phyloP scores from a whole-genome alignment of 2,888 invertebrate genomes.

The Corythucha ciliata region DNA sequence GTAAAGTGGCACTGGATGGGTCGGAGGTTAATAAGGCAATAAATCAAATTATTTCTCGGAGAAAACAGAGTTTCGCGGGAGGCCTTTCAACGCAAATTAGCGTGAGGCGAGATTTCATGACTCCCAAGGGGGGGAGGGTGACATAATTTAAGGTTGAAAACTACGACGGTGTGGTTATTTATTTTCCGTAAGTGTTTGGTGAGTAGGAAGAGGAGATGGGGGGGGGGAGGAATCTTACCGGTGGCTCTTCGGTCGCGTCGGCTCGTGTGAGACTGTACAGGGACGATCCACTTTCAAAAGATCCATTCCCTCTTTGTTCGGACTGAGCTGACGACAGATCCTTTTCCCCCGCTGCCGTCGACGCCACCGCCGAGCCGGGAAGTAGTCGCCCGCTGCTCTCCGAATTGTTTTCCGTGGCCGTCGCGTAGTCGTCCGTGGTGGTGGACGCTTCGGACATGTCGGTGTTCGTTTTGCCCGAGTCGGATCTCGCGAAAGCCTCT shows the following conservation, averaged over 20 bases:
- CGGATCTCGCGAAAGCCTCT: constrained; percentile 33
- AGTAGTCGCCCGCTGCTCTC: constrained; percentile 35
- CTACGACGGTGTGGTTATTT: no score
- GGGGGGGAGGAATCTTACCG: constrained; percentile 32
- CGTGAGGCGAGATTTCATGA: no score
- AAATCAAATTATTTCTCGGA: no score
- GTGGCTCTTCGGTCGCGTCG: constrained; percentile 45
- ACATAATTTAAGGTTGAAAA: background rate
- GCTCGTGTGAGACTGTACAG: constrained; percentile 66
- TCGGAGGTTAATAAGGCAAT: no score
- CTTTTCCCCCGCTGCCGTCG: no score
- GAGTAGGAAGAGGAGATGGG: background rate
- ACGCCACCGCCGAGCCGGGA: constrained; percentile 27
- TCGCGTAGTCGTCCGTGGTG: constrained; percentile 78
- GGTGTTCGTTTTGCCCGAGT: constrained; percentile 38
- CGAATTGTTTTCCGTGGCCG: constrained; percentile 51
- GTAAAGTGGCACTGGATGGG: no score
- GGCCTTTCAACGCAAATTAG: no score
- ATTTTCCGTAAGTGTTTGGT: background rate
- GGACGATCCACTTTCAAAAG: constrained; percentile 79
- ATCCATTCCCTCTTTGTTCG: constrained; percentile 77
- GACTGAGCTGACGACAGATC: no score
- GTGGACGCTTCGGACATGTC: constrained; percentile 82
- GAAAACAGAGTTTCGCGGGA: no score
- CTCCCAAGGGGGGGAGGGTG: background rate